Evolutionary conservation across 2,797 vertebrate species (phyloP).

Genomic region (Florisuga fusca): DNA sequence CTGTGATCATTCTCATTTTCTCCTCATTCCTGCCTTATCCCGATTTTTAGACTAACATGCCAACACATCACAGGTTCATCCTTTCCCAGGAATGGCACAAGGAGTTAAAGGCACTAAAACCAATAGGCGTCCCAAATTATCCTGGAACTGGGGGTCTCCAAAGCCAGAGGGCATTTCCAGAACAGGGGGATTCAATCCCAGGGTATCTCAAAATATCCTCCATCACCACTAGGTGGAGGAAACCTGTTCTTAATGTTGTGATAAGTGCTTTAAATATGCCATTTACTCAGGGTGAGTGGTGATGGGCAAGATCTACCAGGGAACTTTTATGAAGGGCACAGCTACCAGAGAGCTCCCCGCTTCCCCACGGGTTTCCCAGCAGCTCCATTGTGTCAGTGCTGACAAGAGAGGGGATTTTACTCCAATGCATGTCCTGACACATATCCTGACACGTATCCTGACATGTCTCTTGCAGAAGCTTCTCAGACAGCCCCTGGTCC

Average conservation of each 20-base stretch:
- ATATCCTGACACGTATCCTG: neutral
- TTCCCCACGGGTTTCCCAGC: neutral
- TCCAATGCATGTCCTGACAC: neutral
- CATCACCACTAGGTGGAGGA: constrained; percentile 12
- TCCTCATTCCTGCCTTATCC: neutral
- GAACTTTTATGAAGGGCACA: constrained; percentile 3
- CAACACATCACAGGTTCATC: neutral
- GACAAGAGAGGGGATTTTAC: neutral
- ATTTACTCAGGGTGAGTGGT: constrained; percentile 11
- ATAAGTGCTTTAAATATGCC: constrained; percentile 9
- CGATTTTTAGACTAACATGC: neutral
- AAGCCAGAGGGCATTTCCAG: neutral
- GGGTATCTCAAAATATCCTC: neutral
- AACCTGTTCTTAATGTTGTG: constrained; percentile 22
- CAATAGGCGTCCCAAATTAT: neutral
- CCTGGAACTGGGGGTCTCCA: neutral
- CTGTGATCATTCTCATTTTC: neutral
- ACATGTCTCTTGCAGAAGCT: neutral
- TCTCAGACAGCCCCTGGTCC: neutral
- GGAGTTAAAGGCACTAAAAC: neutral
- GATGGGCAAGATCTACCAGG: neutral
- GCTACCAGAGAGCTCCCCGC: neutral
- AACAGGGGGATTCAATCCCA: neutral
- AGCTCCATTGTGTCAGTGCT: neutral
- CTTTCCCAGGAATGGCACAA: neutral